A percentile compares a stretch with the other conserved stretches of the same genome.
Conservation (phyloP, 2,888 invertebrate genomes). For the Neoitamus cyanurus region DNA sequence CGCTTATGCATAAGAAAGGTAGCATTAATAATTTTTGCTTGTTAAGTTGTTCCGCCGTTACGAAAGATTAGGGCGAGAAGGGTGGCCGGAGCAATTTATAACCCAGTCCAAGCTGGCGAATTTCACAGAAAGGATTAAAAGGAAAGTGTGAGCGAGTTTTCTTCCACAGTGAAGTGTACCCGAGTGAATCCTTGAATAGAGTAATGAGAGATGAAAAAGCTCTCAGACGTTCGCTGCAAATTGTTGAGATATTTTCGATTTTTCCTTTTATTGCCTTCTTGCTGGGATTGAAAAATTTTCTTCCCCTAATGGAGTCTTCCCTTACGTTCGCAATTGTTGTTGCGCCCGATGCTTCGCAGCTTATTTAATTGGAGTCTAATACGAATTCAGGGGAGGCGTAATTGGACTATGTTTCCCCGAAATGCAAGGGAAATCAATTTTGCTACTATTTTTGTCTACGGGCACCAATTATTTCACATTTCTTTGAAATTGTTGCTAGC, state of each 20-base stretch:
- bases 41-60: neutral
- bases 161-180: neutral
- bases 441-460: neutral
- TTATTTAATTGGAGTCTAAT: neutral
- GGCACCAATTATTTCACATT: neutral
- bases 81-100: neutral
- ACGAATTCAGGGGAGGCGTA: neutral
- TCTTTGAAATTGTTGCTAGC: neutral
- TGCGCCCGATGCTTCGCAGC: neutral
- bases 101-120: conserved; percentile 5
- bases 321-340: neutral
- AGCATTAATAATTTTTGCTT: conserved; percentile 26
- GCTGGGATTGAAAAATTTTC: conserved; percentile 1
- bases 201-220: neutral
- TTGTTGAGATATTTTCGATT: conserved; percentile 18
- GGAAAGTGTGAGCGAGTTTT: neutral
- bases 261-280: neutral
- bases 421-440: neutral
- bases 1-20: neutral
- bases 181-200: neutral
- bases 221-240: neutral
- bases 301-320: neutral
- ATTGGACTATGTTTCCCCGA: neutral
- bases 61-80: neutral
- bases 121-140: conserved; percentile 19